Conservation (phyloP, 2,797 vertebrate genomes). For the Euthynnus affinis region DNA sequence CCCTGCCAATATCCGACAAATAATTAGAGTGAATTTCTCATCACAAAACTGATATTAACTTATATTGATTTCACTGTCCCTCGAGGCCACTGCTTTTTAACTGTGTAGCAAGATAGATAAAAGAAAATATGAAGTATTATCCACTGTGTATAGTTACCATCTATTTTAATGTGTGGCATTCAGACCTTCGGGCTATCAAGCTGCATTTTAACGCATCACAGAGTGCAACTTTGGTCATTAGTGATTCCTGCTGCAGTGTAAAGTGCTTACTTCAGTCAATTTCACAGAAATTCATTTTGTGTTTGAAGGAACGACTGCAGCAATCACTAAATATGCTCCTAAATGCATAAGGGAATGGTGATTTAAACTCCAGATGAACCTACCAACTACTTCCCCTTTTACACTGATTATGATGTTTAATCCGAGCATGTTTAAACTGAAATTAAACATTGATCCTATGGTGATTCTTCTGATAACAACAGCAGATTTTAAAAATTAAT, state of each 20-base stretch:
- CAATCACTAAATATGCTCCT: conserved; percentile 10
- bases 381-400: background rate
- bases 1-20: background rate
- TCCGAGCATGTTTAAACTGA: background rate
- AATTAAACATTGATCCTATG: background rate
- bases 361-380: conserved; percentile 41
- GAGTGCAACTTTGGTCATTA: conserved; percentile 20
- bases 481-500: background rate
- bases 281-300: conserved; percentile 24
- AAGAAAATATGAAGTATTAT: background rate
- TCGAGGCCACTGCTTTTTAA: background rate
- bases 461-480: background rate
- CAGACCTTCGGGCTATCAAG: conserved; percentile 9
- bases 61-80: background rate
- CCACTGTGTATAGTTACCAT: background rate
- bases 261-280: conserved; percentile 44
- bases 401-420: background rate
- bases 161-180: conserved; percentile 8
- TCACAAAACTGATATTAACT: conserved; percentile 1
- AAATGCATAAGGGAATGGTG: conserved; percentile 5
- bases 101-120: background rate
- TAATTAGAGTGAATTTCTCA: background rate
- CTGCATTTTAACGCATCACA: background rate
- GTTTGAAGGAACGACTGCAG: conserved; percentile 7
- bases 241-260: conserved; percentile 31